These are phyloP conservation scores for Microctenopoma lineatum DNA, from an alignment of 2,797 vertebrate genomes.

Conservation along the genomic window DNA sequence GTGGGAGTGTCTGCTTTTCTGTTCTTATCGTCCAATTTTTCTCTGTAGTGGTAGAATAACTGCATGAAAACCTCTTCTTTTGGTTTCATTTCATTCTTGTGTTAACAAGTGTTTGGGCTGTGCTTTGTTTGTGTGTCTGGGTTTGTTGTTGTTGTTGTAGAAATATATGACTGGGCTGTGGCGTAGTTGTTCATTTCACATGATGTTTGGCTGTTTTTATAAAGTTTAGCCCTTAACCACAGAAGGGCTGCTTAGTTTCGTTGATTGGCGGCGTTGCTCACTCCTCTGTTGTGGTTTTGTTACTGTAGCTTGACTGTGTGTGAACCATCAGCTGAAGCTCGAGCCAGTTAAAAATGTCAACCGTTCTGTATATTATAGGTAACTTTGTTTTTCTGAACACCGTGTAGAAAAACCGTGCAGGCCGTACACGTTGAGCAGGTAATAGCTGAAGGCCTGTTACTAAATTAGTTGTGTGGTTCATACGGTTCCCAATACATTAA, in stretches of 20 bases:
- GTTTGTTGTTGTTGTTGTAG: slow-evolving; percentile 25
- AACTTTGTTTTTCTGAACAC: slow-evolving; percentile 5
- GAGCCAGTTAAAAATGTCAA: slow-evolving; percentile 32
- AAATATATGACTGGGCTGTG: slow-evolving; percentile 8
- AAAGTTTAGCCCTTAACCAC: slow-evolving; percentile 47
- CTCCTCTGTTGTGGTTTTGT: slow-evolving; percentile 27
- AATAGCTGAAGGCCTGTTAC: not conserved
- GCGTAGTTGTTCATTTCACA: slow-evolving; percentile 18
- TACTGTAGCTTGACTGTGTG: slow-evolving; percentile 29
- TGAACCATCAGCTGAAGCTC: slow-evolving; percentile 24
- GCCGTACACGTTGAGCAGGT: not conserved
- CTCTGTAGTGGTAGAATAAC: slow-evolving; percentile 44
- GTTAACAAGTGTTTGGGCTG: slow-evolving; percentile 17
- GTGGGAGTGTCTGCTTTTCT: slow-evolving; percentile 30
- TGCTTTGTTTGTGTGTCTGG: slow-evolving; percentile 7
- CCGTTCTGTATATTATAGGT: slow-evolving; percentile 11
- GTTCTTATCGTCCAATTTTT: slow-evolving; percentile 25
- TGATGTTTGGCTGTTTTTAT: slow-evolving; percentile 28
- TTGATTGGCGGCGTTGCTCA: slow-evolving; percentile 21
- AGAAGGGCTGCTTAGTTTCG: slow-evolving; percentile 37
- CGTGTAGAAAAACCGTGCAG: not conserved
- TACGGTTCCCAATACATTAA: not conserved
- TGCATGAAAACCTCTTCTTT: slow-evolving; percentile 1
- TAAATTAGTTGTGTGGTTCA: not conserved
- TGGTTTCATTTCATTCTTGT: slow-evolving; percentile 19